Evolutionary conservation across 2,797 vertebrate genomes (phyloP).

Genomic region (Rhadinocentrus ornatus): DNA sequence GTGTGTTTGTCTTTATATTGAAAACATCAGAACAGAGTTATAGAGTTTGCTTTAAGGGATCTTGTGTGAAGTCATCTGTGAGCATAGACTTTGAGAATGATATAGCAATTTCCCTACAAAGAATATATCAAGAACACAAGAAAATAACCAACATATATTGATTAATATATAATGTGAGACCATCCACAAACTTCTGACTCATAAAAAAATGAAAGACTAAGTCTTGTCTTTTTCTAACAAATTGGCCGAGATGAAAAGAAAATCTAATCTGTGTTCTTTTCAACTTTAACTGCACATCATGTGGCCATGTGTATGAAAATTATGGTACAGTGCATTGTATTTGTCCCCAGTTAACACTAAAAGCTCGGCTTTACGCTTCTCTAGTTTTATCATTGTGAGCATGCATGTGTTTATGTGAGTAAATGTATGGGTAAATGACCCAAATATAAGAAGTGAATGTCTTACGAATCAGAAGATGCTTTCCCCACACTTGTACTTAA

Average conservation of each 20-base stretch:
- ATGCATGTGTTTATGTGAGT: slow-evolving; percentile 11
- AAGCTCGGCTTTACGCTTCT: slow-evolving; percentile 52
- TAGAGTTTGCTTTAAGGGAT: slow-evolving; percentile 16
- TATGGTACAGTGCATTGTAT: slow-evolving; percentile 57
- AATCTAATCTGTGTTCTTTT: slow-evolving; percentile 15
- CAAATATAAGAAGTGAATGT: slow-evolving; percentile 10
- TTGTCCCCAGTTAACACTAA: slow-evolving; percentile 43
- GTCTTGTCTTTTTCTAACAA: slow-evolving; percentile 9
- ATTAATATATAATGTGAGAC: slow-evolving; percentile 14
- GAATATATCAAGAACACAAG: background rate
- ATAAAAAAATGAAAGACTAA: slow-evolving; percentile 15
- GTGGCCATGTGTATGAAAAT: slow-evolving; percentile 33
- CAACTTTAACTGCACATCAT: slow-evolving; percentile 10
- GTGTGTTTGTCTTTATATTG: slow-evolving; percentile 15
- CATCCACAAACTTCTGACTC: slow-evolving; percentile 9
- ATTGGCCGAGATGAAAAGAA: background rate
- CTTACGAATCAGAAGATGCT: slow-evolving; percentile 14
- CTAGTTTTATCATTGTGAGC: slow-evolving; percentile 55
- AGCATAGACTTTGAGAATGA: slow-evolving; percentile 1
- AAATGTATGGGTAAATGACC: slow-evolving; percentile 27
- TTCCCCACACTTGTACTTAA: slow-evolving; percentile 3
- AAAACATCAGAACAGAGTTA: slow-evolving; percentile 6
- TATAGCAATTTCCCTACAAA: background rate
- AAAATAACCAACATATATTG: slow-evolving; percentile 9
- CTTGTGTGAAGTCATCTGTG: slow-evolving; percentile 2